Evolutionary conservation across 2,113 vertebrate genomes (phyloP).

Genomic region (Chiloscyllium plagiosum): DNA sequence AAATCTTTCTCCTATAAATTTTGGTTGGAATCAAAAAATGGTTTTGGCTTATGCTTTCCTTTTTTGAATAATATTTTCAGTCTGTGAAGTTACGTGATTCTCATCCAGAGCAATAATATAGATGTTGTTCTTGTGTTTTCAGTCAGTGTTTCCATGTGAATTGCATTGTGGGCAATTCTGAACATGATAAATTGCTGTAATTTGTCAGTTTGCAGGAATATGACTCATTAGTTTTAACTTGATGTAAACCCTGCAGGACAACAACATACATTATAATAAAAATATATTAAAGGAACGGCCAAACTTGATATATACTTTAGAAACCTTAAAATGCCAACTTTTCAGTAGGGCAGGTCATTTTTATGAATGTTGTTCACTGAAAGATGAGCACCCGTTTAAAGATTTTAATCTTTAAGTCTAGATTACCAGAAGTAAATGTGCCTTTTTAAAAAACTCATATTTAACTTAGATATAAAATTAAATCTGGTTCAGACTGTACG

Average conservation of each 20-base stretch:
- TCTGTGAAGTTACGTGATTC: neutral
- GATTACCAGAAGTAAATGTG: neutral
- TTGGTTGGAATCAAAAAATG: neutral
- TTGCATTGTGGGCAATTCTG: neutral
- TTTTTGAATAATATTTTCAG: neutral
- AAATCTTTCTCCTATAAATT: neutral
- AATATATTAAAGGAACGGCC: constrained; percentile 22
- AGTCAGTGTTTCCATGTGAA: constrained; percentile 10
- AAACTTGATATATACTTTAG: neutral
- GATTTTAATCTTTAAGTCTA: constrained; percentile 8
- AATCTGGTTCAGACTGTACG: neutral
- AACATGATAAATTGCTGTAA: constrained; percentile 4
- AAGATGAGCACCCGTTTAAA: neutral
- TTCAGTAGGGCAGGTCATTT: neutral
- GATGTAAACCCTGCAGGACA: constrained; percentile 32
- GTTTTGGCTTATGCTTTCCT: neutral
- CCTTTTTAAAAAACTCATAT: neutral
- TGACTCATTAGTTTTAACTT: constrained; percentile 35
- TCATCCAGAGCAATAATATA: neutral
- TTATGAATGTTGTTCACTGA: neutral
- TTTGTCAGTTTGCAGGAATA: neutral
- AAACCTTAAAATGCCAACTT: neutral
- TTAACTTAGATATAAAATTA: neutral
- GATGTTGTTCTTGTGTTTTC: neutral
- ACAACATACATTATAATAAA: constrained; percentile 18